Evolutionary conservation across 2,797 vertebrate genomes (phyloP).

Genomic region (Characodon lateralis): DNA sequence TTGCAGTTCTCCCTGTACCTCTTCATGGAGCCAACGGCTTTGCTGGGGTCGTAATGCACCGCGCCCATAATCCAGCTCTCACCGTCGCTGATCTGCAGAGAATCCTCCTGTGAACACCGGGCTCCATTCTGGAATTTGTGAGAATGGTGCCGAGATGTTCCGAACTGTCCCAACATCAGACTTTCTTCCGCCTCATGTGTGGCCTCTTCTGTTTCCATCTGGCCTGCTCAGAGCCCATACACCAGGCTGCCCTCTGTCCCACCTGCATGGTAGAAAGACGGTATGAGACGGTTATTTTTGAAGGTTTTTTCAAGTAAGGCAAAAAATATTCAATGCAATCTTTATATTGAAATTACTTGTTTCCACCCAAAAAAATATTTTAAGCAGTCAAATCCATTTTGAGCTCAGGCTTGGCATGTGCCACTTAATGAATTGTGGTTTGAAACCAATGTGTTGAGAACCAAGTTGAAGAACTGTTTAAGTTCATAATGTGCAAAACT

Average conservation of each 20-base stretch:
- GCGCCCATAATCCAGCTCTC: conserved; percentile 73
- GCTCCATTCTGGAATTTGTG: conserved; percentile 90
- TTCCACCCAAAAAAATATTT: not conserved
- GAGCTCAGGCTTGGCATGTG: not conserved
- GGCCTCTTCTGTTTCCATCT: conserved; percentile 98
- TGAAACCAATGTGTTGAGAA: too few relatives aligned
- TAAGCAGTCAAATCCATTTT: not conserved
- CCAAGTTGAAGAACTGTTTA: not conserved
- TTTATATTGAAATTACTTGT: not conserved
- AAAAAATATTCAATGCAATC: not conserved
- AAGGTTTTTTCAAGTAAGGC: too few relatives aligned
- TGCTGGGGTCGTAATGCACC: conserved; percentile 76
- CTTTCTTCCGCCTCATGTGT: conserved; percentile 94
- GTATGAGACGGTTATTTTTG: not conserved
- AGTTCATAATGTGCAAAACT: not conserved
- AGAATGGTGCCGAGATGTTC: conserved; percentile 79
- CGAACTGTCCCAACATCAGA: conserved; percentile 87
- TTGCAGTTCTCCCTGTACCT: conserved; percentile 78
- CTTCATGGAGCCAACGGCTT: conserved; percentile 81
- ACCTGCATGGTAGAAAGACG: conserved; percentile 80
- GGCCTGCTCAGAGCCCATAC: conserved; percentile 97
- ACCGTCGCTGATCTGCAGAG: conserved; percentile 85
- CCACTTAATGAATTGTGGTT: not conserved
- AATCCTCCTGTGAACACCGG: conserved; percentile 79
- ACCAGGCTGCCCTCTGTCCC: conserved; percentile 89